These are phyloP conservation scores for Psilopogon haemacephalus DNA, from an alignment of 2,113 vertebrate species.

Conservation along the genomic window DNA sequence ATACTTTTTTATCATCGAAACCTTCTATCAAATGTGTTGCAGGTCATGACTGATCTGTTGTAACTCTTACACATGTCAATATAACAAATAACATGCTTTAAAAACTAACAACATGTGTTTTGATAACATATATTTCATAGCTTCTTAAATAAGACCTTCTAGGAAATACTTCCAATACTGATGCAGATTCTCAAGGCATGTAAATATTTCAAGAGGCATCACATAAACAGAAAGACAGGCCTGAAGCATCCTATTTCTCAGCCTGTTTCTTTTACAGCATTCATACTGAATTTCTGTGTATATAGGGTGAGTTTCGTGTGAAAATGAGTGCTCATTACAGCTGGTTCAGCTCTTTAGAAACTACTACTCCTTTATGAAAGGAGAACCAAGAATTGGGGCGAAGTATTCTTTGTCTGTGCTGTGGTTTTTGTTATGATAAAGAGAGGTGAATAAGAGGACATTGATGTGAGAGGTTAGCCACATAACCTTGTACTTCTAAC, in stretches of 20 bases:
- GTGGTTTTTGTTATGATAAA: neutral
- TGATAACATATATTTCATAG: neutral
- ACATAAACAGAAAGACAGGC: neutral
- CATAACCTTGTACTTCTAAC: slow-evolving; percentile 7
- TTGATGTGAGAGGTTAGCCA: slow-evolving; percentile 36
- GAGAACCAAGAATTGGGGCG: neutral
- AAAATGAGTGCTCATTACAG: neutral
- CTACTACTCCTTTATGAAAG: neutral
- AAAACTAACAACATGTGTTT: neutral
- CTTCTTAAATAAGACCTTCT: neutral
- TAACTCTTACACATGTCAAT: neutral
- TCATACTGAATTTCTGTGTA: neutral
- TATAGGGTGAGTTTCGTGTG: neutral
- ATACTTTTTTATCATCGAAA: neutral
- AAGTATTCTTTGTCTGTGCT: neutral
- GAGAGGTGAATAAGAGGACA: slow-evolving; percentile 12
- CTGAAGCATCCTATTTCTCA: neutral
- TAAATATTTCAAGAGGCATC: neutral
- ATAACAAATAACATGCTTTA: neutral
- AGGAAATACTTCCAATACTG: neutral
- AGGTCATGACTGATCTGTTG: neutral
- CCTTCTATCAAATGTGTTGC: neutral
- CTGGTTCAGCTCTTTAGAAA: neutral
- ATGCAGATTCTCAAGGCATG: neutral
- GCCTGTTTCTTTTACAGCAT: neutral